Base-by-base conservation (phyloP, 1,140 invertebrate genomes). In the Tachypleus tridentatus region DNA sequence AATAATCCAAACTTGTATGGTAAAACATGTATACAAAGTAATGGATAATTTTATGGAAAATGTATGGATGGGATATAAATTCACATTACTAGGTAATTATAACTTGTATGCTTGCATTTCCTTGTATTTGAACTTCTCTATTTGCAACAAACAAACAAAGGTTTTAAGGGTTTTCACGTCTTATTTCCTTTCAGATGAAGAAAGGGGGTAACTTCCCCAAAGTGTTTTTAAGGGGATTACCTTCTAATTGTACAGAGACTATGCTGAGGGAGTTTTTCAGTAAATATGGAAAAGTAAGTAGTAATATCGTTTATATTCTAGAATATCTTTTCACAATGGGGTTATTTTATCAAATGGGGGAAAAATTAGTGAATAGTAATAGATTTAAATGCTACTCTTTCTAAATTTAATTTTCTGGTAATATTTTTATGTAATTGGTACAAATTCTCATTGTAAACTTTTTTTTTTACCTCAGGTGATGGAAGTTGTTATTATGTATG, bases 401-500 rank as follows among this genome's bases (percentile, higher is more conserved):
- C n/a, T 4, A 5, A 7, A 47, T 10, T 63, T 5, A 63, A 51
- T 58, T 54, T 50, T 53, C 51, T 48, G 59, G 51, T 48, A 49
- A 51, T 9, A 0, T 4, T 29, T 47, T 57, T 70, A n/a, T 57
- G 8, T 66, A 29, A 51, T 3, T 60, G 11, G 11, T 49, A 10
- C 6, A 47, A 9, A 29, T 9, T 11, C 6, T 57, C 10, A 50
- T 6, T 48, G 4, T 60, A 62, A 67, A 7, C 11, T 54, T 61
- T 61, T 56, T 62, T n/a, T 66, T 60, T 60, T 10, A 49, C 52
- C 65, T 11, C 64, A 79, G 77, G 77, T 97, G 57, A 89, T 92
- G 83, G 93, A 97, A 79, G 93, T 96, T 8, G 92, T 95, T 58
- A 97, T 97, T 70, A 97, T 97, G 94, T 96, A 94, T 77, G 94